Evolutionary conservation across 2,797 vertebrate genomes (phyloP).

Genomic region (Eptatretus atami): DNA sequence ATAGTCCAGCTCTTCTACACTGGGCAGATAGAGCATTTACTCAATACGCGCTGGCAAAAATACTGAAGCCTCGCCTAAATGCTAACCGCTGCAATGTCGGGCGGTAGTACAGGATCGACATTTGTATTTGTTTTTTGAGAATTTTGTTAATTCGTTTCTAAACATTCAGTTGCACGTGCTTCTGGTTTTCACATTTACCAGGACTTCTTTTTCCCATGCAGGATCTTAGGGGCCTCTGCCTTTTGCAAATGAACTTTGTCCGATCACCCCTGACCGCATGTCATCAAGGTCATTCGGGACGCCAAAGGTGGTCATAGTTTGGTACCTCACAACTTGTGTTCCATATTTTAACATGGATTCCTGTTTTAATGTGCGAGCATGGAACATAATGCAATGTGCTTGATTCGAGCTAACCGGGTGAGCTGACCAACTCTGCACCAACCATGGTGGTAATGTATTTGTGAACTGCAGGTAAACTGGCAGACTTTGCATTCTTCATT

Average conservation of each 20-base stretch:
- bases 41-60: conserved; percentile 90
- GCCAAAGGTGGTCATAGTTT: conserved; percentile 34
- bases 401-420: not conserved
- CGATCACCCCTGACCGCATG: conserved; percentile 88
- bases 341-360: not conserved
- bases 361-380: conserved; percentile 6
- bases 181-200: not conserved
- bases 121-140: not conserved
- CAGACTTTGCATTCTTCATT: conserved; percentile 98
- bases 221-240: conserved; percentile 85
- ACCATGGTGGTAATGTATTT: conserved; percentile 8
- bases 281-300: conserved; percentile 87
- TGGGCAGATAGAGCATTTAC: conserved; percentile 79
- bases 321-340: conserved; percentile 6
- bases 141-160: not conserved
- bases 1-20: conserved; percentile 74
- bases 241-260: conserved; percentile 88
- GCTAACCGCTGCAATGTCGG: conserved; percentile 96
- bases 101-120: conserved; percentile 22
- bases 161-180: not conserved
- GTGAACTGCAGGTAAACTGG: conserved; percentile 57
- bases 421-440: not conserved
- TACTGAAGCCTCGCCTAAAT: conserved; percentile 85
- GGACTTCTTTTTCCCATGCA: conserved; percentile 16
- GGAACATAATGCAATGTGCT: rapidly evolving